Conservation (phyloP, 92 coral and sea anemone genomes). For the Parazoanthus atlanticus region DNA sequence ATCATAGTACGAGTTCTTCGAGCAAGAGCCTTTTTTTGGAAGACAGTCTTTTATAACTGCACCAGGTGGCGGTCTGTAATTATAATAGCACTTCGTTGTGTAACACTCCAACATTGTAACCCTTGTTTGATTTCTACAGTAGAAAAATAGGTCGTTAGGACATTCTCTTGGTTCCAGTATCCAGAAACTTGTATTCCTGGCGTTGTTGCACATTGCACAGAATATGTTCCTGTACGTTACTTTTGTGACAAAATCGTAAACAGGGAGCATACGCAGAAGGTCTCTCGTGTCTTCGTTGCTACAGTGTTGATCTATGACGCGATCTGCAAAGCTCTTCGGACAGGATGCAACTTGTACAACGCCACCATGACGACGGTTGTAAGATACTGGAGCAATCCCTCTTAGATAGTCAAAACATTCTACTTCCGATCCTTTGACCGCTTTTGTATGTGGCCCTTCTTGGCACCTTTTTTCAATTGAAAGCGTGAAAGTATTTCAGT, state of each 20-base stretch:
- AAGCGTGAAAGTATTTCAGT: neutral
- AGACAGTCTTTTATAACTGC: neutral
- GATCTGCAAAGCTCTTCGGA: neutral
- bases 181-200: neutral
- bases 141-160: neutral
- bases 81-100: neutral
- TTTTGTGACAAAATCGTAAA: neutral
- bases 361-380: neutral
- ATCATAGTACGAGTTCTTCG: too few species aligned
- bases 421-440: neutral
- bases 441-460: too few species aligned
- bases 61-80: neutral
- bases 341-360: neutral
- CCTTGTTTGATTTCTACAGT: neutral
- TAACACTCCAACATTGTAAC: neutral
- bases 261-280: neutral
- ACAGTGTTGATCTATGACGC: neutral
- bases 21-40: neutral
- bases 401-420: neutral
- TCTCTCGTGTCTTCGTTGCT: neutral
- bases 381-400: neutral
- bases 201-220: conserved; percentile 3
- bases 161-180: neutral
- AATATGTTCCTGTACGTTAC: neutral
- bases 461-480: neutral